Base-by-base conservation (phyloP, 2,888 invertebrate species). In the Sepioteuthis lessoniana region DNA sequence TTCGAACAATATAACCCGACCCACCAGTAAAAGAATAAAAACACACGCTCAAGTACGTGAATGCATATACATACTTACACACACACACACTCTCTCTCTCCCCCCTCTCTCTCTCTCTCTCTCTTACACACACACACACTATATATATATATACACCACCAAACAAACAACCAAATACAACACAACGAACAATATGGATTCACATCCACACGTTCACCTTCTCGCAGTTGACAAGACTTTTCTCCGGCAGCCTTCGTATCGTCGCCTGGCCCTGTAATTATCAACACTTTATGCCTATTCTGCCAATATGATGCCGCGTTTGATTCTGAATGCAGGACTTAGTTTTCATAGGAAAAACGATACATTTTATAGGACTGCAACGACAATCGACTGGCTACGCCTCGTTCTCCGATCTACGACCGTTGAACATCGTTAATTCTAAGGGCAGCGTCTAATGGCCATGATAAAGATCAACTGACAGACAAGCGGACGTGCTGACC, bases 201-300 rank as follows among this genome's bases (percentile, higher is more conserved):
- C 16, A 35, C n/a, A 76, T n/a, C 76, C 76, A 76, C 76, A 35
- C 76, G n/a, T 76, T 76, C n/a, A n/a, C 76, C 55, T 55, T 55
- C 76, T 76, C n/a, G 76, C 13, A n/a, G n/a, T 76, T 76, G 76
- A n/a, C 76, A 76, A n/a, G 76, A 76, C 16, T 76, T 76, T 76
- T 76, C n/a, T 76, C 35, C n/a, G 19, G n/a, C 76, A 76, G 76
- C 16, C n/a, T 76, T 76, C 76, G 76, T 76, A 76, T 76, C 76
- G 76, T 76, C 76, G 76, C 76, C 76, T 76, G 76, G 76, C 76
- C 76, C 76, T 76, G 76, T 76, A 76, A 76, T 76, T 76, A 76
- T 76, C 76, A n/a, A 76, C 76, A 76, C 76, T 76, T 76, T 76
- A 76, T 76, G 76, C n/a, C 76, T 76, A 76, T 76, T 76, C 76